Evolutionary conservation across 2,797 vertebrate species (phyloP), one percentile per base, ranked within the genome.

Genomic region (Austrolebias charrua): DNA sequence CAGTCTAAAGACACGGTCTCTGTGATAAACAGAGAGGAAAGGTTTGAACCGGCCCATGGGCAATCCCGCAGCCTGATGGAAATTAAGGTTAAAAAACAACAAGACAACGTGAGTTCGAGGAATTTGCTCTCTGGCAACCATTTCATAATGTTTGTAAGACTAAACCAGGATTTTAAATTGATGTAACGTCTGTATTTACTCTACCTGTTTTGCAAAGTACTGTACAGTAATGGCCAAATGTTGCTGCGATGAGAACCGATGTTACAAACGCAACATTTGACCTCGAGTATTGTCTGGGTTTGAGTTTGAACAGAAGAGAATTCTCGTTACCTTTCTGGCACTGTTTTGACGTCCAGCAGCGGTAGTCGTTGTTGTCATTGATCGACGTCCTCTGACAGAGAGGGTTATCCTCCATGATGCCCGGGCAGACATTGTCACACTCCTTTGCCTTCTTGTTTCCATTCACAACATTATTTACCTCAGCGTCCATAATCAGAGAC

Each of bases 391-490:
- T 95, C 83, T 93, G 91, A 11, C 98, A 99, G 69, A 92, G 63
- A 0, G 94, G 93, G 62, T 93, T 94, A 76, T 94, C 93, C 77
- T 96, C 94, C 92, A 95, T 92, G 42, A 95, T 92, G 49, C 96
- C 95, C 0, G 96, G 97, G 79, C 98, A 99, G 72, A 99, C 88
- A 67, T 99, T 95, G 38, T 93, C 95, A 14, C 98, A 99, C 45
- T 99, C 98, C 86, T 99, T 96, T 1, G 91, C 88, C 78, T 95
- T 92, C 79, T 99, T 99, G 94, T 99, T 99, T 60, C 93, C 94
- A 79, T 90, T 91, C 0, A 98, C 93, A 81, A 96, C 91, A 83
- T 97, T 98, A 83, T 97, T 98, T 73, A 94, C 93, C 57, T 93
- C 94, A 0, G 94, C 92, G 65, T 97, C 94, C 89, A 98, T 93